Evolutionary conservation across 2,797 vertebrate genomes (phyloP).

Genomic region (Perodicticus potto): DNA sequence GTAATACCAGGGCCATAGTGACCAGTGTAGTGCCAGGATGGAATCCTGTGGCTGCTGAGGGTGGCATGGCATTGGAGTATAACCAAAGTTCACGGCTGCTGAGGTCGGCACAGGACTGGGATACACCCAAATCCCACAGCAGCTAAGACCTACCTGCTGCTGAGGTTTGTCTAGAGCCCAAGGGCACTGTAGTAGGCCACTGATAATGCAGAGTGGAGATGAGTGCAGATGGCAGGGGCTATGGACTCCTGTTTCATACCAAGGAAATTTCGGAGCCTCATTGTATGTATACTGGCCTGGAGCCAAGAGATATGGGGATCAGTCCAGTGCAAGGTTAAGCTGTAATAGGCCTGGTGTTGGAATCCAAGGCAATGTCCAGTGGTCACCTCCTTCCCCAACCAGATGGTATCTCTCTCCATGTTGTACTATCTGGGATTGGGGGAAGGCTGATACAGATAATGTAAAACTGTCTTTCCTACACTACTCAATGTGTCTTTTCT

Average conservation of each 20-base stretch:
- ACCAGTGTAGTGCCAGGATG: not conserved
- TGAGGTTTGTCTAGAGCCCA: not conserved
- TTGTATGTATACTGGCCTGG: not conserved
- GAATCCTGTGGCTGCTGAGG: not conserved
- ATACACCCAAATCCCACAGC: not conserved
- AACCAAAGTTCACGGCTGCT: not conserved
- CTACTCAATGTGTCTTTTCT: not conserved
- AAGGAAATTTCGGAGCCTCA: not conserved
- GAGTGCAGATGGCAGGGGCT: not conserved
- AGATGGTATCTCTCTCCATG: not conserved
- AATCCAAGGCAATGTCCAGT: not conserved
- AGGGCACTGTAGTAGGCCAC: not conserved
- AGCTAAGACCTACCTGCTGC: not conserved
- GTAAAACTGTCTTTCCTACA: not conserved
- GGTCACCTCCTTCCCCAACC: not conserved
- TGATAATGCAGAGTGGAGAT: not conserved
- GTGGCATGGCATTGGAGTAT: not conserved
- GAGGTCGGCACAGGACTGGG: not conserved
- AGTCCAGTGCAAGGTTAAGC: not conserved
- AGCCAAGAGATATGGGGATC: not conserved
- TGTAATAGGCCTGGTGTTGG: not conserved
- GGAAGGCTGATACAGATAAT: not conserved
- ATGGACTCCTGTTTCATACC: not conserved
- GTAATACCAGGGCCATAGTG: not conserved
- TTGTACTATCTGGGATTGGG: not conserved